Percentiles rank a stretch among this genome's conserved stretches.
Evolutionary conservation across 1,140 invertebrate genomes (phyloP).

Genomic region (Sycophaga agraensis): DNA sequence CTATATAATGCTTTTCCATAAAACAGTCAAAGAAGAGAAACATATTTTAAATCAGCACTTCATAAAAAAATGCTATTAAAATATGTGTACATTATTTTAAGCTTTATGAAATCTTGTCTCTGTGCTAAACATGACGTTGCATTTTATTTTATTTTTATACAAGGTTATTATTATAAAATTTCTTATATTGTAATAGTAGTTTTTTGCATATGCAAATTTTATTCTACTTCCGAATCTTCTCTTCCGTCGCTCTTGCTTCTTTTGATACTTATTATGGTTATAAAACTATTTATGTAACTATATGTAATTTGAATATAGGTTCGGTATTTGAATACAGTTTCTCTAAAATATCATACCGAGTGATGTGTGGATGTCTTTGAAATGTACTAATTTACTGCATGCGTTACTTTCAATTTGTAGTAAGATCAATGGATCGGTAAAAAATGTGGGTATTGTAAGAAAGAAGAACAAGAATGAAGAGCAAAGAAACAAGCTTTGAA

Average conservation of each 20-base stretch:
- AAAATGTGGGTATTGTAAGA: constrained; percentile 1
- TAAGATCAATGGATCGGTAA: neutral
- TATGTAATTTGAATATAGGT: neutral
- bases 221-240: constrained; percentile 20
- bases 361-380: neutral
- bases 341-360: neutral
- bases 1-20: neutral
- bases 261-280: neutral
- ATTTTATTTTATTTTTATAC: constrained; percentile 28
- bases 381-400: neutral
- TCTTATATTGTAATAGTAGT: neutral
- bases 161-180: constrained; percentile 7
- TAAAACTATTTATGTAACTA: neutral
- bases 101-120: constrained; percentile 3
- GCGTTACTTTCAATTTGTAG: neutral
- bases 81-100: constrained; percentile 17
- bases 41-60: constrained; percentile 8
- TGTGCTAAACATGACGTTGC: constrained; percentile 15
- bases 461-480: constrained; percentile 7
- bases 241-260: constrained; percentile 16
- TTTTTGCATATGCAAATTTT: constrained; percentile 10
- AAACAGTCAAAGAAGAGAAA: neutral
- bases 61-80: constrained; percentile 1
- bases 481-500: constrained; percentile 5
- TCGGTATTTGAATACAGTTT: neutral